Evolutionary conservation across 2,888 invertebrate species (phyloP), one percentile per base, ranked within the genome.

Genomic region (Onchidella celtica): DNA sequence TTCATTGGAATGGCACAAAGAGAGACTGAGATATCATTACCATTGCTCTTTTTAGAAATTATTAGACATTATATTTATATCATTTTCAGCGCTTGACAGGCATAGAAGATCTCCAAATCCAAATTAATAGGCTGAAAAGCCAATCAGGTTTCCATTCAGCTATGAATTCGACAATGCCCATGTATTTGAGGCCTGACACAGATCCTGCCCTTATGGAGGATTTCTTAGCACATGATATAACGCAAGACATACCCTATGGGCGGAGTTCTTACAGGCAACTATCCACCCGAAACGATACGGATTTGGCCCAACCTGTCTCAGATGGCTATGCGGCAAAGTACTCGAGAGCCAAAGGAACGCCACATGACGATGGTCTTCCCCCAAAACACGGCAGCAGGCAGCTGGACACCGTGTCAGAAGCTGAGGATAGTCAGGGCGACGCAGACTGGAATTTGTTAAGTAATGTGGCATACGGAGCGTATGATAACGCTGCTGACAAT

Each of bases 51-150:
- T n/a, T n/a, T n/a, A n/a, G n/a, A n/a, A n/a, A n/a, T n/a, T n/a
- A n/a, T n/a, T n/a, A n/a, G n/a, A 47, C 17, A 17, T 47, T 11
- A 47, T 11, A 6, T 47, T 47, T 47, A 6, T 47, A 27, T 14
- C 27, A 32, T 27, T 89, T 89, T 81, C 88, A 90, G 90, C 87
- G 90, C 68, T 75, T 88, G 34, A 84, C 86, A 66, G 90, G 88
- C 74, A 80, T 90, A n/a, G 88, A 89, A 59, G 88, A 89, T 77
- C 85, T 89, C 21, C 89, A 89, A 83, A 83, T 86, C 27, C 89
- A 90, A 84, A 81, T 90, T 36, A 88, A 89, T 77, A 87, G 87
- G 61, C 77, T 90, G 63, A 88, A 87, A 74, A 86, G 87, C 61
- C 83, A 59, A 61, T 72, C 57, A 24, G 81, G 81, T 59, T 66